Base-by-base conservation (phyloP, 2,113 vertebrate genomes). In the Peromyscus californicus region DNA sequence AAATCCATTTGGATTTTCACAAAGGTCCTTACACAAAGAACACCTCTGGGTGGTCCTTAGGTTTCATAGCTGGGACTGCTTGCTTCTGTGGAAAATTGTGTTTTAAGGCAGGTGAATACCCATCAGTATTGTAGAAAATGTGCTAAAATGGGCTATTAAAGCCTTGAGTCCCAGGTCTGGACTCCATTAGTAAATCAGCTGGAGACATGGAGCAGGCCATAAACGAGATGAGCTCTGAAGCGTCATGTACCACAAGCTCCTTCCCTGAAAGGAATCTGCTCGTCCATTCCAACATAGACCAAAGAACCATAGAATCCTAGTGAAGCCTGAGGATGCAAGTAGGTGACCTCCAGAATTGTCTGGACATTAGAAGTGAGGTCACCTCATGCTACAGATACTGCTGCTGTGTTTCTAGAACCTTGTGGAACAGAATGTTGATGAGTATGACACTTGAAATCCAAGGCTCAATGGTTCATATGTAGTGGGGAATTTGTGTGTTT, bases 401-500 rank as follows among this genome's bases (percentile, higher is more conserved):
- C 24, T 69, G 26, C 65, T 57, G 6, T 26, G 3, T 76, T 69
- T 94, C 39, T 85, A 63, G 15, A 36, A 65, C 48, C 51, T 74
- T 4, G 0, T 16, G n/a, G 45, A 78, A 54, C 59, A 86, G n/a
- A 76, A 24, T 67, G 84, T 48, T 89, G 92, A 39, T 82, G n/a
- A n/a, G 10, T 85, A 33, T 39, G 65, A n/a, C n/a, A 39, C 80
- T 54, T 87, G 9, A 57, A 69, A 87, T n/a, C n/a, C 45, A 87
- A n/a, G 36, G 29, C 70, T 92, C 51, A 31, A 29, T 75, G n/a
- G 65, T 48, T 75, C 74, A 22, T 67, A 45, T 51, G 61, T 92
- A 83, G 57, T 82, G 11, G 61, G 87, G 88, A 15, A 90, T 95
- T 96, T 96, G 29, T 79, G 1, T 76, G 33, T 90, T 94, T 94